A percentile compares a stretch with the other conserved stretches of the same genome.
These are phyloP conservation scores for Phainopepla nitens DNA, from an alignment of 2,113 vertebrate species.

Conservation along the genomic window DNA sequence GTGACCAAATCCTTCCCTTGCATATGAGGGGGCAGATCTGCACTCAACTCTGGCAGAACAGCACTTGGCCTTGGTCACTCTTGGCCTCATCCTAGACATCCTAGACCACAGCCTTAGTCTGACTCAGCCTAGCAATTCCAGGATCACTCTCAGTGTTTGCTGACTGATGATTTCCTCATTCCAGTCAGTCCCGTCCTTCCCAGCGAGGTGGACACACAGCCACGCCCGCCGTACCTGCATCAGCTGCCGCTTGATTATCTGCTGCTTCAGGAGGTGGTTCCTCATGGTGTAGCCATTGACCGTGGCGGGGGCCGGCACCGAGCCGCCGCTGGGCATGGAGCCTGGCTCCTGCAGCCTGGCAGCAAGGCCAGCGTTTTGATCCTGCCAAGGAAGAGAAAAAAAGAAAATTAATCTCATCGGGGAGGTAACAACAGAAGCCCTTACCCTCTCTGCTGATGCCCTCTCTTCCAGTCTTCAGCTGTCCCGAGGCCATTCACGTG, in stretches of 20 bases:
- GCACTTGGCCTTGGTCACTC: background rate
- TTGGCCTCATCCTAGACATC: background rate
- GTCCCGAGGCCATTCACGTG: background rate
- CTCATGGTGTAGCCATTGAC: constrained; percentile 70
- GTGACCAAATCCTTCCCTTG: constrained; percentile 3
- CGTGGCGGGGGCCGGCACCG: constrained; percentile 15
- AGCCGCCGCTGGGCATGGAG: constrained; percentile 53
- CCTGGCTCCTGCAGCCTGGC: constrained; percentile 74
- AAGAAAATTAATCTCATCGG: constrained; percentile 46
- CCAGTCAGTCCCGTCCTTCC: constrained; percentile 8
- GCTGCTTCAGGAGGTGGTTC: constrained; percentile 75
- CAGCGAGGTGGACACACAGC: background rate
- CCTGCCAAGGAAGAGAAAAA: constrained; percentile 63
- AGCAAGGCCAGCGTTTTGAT: constrained; percentile 69
- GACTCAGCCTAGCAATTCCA: constrained; percentile 13
- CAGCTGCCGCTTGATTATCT: constrained; percentile 71
- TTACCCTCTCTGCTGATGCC: background rate
- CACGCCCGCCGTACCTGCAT: constrained; percentile 21
- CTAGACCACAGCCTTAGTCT: background rate
- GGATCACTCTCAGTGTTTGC: background rate
- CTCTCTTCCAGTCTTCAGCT: background rate
- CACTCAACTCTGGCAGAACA: background rate
- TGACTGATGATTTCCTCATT: background rate
- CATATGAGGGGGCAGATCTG: background rate
- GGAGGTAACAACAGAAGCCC: background rate